A percentile compares a stretch with the other conserved stretches of the same genome.
These are phyloP conservation scores for Scortum barcoo DNA, from an alignment of 2,113 vertebrate species.

Conservation along the genomic window DNA sequence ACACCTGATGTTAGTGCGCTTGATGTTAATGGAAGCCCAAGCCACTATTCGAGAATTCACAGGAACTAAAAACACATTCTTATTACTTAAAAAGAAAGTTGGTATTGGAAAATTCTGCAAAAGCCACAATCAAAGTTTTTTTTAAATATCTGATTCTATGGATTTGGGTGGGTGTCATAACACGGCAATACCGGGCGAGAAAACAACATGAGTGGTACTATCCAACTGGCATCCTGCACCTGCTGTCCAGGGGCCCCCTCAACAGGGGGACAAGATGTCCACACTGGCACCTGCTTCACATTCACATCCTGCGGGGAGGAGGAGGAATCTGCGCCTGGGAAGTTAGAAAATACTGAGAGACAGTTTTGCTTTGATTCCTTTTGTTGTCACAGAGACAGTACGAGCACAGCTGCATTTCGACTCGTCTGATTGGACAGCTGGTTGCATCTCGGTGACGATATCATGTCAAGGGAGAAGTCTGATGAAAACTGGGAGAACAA, in stretches of 20 bases:
- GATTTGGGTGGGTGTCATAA: no score
- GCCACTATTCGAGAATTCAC: no score
- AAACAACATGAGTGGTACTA: not conserved
- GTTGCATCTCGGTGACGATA: not conserved
- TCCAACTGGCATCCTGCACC: not conserved
- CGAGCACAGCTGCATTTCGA: not conserved
- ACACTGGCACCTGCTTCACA: not conserved
- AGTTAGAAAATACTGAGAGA: not conserved
- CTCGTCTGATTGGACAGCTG: not conserved
- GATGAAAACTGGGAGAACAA: slow-evolving; percentile 33
- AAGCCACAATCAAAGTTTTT: no score
- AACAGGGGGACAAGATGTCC: not conserved
- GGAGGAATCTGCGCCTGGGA: not conserved
- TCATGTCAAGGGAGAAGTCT: not conserved
- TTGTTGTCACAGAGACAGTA: not conserved
- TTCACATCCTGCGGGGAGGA: not conserved
- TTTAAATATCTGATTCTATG: not conserved
- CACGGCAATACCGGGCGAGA: not conserved
- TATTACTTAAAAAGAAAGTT: no score
- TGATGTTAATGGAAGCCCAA: no score
- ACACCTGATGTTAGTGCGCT: no score
- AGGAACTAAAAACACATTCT: no score
- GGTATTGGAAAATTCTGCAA: no score
- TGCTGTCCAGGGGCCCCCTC: not conserved
- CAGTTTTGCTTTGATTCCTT: not conserved